A percentile compares a stretch with the other conserved stretches of the same genome.
Evolutionary conservation across 2,888 invertebrate species (phyloP).

Genomic region (Cataglyphis altisquamis): DNA sequence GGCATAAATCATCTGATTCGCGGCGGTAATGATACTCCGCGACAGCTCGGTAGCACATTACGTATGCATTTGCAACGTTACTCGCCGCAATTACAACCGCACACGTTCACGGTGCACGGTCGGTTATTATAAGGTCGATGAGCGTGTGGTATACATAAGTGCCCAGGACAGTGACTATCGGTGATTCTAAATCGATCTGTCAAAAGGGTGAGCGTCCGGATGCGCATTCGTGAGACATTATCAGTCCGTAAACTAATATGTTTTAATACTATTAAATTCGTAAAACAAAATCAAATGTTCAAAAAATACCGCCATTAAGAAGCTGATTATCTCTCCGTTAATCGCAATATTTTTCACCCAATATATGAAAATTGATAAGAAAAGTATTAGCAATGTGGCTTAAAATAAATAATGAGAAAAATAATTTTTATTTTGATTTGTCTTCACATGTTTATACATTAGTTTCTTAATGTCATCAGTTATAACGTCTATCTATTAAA

Average conservation of each 20-base stretch:
- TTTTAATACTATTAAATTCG: neutral
- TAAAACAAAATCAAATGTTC: neutral
- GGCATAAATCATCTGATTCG: constrained; percentile 67
- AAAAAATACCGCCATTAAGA: neutral
- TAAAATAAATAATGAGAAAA: no score
- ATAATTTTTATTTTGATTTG: no score
- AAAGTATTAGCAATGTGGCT: no score
- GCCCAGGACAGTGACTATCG: constrained; percentile 25
- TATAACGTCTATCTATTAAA: no score
- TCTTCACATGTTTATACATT: no score
- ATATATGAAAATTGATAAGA: no score
- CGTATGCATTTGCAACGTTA: constrained; percentile 67
- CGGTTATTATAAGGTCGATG: constrained; percentile 23
- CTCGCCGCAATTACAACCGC: constrained; percentile 68
- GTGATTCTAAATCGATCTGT: constrained; percentile 76
- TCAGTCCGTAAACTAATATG: neutral
- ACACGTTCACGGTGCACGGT: constrained; percentile 44
- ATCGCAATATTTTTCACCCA: no score
- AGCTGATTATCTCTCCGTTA: neutral
- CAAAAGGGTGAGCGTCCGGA: constrained; percentile 52
- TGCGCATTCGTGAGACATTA: constrained; percentile 13
- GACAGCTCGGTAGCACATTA: constrained; percentile 66
- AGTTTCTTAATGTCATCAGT: no score
- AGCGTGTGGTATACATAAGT: neutral
- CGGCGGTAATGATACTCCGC: constrained; percentile 70